phyloP scores from a whole-genome alignment of 2,113 vertebrate genomes.

The Lepus europaeus region DNA sequence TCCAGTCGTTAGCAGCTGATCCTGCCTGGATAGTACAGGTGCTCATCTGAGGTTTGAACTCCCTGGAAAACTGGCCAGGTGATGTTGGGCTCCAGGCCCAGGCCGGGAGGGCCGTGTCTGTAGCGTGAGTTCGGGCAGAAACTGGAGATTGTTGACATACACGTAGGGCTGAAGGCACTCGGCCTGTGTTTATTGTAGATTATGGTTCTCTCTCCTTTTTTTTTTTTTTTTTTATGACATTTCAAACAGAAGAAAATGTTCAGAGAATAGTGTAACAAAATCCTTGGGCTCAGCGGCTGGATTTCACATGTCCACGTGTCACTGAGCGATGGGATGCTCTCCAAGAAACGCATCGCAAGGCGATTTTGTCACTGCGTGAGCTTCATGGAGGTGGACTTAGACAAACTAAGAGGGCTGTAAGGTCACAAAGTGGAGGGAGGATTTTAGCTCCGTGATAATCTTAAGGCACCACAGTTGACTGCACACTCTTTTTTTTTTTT shows the following conservation, averaged over 20 bases:
- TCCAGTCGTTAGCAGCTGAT: not conserved
- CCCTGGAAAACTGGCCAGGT: too few relatives aligned
- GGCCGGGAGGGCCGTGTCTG: not conserved
- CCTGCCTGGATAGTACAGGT: rapidly evolving
- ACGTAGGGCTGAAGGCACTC: rapidly evolving
- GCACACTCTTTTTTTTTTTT: too few relatives aligned
- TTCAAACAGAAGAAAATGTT: not conserved
- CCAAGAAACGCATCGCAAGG: not conserved
- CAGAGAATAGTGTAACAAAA: not conserved
- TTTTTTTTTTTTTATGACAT: not conserved
- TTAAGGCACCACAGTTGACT: not conserved
- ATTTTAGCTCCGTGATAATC: not conserved
- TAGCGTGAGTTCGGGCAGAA: not conserved
- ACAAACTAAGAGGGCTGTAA: too few relatives aligned
- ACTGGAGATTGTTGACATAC: not conserved
- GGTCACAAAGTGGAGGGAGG: not conserved
- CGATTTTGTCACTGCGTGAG: not conserved
- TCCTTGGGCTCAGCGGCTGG: not conserved
- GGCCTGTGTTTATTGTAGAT: not conserved
- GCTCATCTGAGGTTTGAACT: not conserved
- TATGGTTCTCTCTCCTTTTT: not conserved
- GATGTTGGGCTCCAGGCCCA: not conserved
- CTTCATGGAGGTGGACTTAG: not conserved
- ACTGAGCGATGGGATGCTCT: not conserved
- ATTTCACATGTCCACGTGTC: not conserved